Percentiles rank a stretch among this genome's conserved stretches.
Evolutionary conservation across 2,113 vertebrate species (phyloP).

Genomic region (Oplegnathus fasciatus): DNA sequence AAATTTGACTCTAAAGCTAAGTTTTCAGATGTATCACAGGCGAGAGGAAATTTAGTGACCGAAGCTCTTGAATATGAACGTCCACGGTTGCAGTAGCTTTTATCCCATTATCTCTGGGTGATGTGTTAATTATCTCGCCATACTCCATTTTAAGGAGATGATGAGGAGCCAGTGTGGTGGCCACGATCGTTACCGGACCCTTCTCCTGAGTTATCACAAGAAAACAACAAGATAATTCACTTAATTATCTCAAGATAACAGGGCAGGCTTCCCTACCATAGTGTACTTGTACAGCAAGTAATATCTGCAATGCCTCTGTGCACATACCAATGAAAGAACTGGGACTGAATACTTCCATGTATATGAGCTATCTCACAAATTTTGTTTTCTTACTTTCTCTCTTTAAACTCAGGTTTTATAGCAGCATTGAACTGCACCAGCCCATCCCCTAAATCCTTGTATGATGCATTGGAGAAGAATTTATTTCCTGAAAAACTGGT

Average conservation of each 20-base stretch:
- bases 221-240: too few species aligned
- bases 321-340: not conserved
- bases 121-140: not conserved
- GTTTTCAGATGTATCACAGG: too few species aligned
- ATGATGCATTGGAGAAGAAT: not conserved
- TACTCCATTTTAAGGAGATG: too few species aligned
- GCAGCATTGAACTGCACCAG: constrained; percentile 18
- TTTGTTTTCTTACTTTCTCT: not conserved
- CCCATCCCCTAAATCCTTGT: constrained; percentile 7
- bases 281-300: not conserved
- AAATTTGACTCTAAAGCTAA: too few species aligned
- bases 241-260: too few species aligned
- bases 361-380: not conserved
- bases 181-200: too few species aligned
- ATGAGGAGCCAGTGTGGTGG: too few species aligned
- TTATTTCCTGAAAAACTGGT: not conserved
- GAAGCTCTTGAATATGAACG: not conserved
- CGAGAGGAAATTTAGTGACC: too few species aligned
- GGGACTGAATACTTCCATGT: not conserved
- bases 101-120: not conserved
- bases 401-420: not conserved
- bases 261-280: not conserved
- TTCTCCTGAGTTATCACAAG: too few species aligned
- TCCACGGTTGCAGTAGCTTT: not conserved
- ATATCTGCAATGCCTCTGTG: not conserved